Evolutionary conservation across 2,888 invertebrate species (phyloP).

Genomic region (Stenotaenia linearis): DNA sequence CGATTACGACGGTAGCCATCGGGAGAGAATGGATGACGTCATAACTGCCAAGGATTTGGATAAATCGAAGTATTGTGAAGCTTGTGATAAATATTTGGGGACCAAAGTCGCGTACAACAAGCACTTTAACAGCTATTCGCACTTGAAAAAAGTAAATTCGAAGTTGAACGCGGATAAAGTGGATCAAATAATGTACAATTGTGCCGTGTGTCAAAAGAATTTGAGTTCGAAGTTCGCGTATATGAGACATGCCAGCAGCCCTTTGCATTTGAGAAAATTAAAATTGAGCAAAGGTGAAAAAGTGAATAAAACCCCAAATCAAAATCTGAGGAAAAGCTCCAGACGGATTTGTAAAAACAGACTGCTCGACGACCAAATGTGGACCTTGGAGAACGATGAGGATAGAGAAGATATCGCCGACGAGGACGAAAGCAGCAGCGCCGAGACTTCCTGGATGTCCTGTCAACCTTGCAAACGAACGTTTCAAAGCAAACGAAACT

Average conservation of each 20-base stretch:
- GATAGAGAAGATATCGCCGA: not conserved
- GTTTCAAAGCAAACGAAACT: constrained; percentile 43
- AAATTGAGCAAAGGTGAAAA: not conserved
- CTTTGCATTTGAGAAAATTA: not conserved
- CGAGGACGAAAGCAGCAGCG: constrained; percentile 31
- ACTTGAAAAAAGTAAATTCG: constrained; percentile 3
- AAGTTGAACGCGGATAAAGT: not conserved
- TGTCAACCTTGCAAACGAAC: constrained; percentile 43
- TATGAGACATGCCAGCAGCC: constrained; percentile 56
- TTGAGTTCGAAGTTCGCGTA: constrained; percentile 68
- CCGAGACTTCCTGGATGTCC: not conserved
- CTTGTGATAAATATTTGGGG: constrained; percentile 69
- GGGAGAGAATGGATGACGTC: not conserved
- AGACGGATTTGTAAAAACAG: not conserved
- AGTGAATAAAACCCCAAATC: not conserved
- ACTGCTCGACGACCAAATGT: not conserved
- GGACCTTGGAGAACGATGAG: not conserved
- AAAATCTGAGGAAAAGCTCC: not conserved
- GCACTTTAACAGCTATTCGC: constrained; percentile 48
- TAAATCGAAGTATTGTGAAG: constrained; percentile 64
- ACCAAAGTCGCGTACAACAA: constrained; percentile 68
- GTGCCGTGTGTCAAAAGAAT: constrained; percentile 70
- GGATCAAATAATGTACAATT: constrained; percentile 57
- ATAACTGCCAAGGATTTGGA: not conserved
- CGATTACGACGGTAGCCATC: constrained; percentile 31